Conservation (phyloP, 2,888 invertebrate genomes). For the Adelphocoris suturalis region DNA sequence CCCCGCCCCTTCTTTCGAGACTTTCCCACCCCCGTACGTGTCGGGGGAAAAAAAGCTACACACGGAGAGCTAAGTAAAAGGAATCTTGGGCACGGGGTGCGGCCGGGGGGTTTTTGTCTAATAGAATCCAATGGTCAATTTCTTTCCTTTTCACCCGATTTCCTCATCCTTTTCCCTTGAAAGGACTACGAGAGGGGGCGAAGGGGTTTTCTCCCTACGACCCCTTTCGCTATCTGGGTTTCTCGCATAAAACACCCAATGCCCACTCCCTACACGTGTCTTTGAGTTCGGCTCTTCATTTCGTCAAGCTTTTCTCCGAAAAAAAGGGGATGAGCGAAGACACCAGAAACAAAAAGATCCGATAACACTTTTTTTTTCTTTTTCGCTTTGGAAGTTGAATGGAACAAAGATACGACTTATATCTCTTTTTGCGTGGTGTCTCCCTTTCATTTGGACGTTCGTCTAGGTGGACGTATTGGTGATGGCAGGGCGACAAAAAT, state of each 20-base stretch:
- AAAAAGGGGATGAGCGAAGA: too few species aligned
- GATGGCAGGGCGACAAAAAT: too few species aligned
- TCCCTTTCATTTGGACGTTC: too few species aligned
- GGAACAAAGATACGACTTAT: too few species aligned
- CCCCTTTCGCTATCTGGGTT: slow-evolving; percentile 5
- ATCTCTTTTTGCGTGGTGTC: too few species aligned
- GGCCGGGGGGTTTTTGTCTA: slow-evolving; percentile 55
- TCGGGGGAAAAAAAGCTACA: background rate
- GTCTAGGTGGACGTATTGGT: too few species aligned
- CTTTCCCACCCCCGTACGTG: background rate
- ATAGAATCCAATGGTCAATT: slow-evolving; percentile 73
- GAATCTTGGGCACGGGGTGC: background rate
- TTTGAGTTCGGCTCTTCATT: slow-evolving; percentile 2
- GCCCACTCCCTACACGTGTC: background rate
- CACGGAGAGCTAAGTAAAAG: background rate
- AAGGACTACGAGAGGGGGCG: background rate
- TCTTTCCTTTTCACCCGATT: slow-evolving; percentile 48
- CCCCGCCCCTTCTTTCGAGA: slow-evolving; percentile 50
- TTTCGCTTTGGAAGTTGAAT: too few species aligned
- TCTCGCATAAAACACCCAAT: slow-evolving; percentile 49
- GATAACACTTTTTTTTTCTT: too few species aligned
- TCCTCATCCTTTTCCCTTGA: slow-evolving; percentile 20
- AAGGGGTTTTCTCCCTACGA: background rate
- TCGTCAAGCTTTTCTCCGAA: background rate
- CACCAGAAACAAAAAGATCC: too few species aligned